phyloP scores from a whole-genome alignment of 2,113 vertebrate genomes.

The Plecturocebus donacophilus region DNA sequence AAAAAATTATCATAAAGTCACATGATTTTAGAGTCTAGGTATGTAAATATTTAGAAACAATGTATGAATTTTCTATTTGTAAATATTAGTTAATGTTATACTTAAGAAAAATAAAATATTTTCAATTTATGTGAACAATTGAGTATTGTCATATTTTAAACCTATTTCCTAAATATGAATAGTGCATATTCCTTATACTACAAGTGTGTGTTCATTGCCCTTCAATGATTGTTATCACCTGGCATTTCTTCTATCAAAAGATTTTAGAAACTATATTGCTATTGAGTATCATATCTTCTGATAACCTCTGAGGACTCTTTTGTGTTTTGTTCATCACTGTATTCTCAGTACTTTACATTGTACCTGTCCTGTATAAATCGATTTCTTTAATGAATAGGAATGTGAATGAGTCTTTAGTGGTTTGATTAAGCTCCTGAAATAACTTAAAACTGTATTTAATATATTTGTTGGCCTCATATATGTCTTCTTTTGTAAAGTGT shows the following conservation, averaged over 20 bases:
- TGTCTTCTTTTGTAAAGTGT: too few relatives aligned
- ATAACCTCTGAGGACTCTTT: not conserved
- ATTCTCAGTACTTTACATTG: not conserved
- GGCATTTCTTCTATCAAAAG: not conserved
- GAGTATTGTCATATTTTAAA: not conserved
- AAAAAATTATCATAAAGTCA: not conserved
- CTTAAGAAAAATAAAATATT: not conserved
- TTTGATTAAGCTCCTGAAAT: not conserved
- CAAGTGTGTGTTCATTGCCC: not conserved
- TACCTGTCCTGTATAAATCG: not conserved
- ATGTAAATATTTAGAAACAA: not conserved
- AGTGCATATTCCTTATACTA: not conserved
- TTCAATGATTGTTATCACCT: not conserved
- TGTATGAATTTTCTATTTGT: not conserved
- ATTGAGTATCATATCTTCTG: not conserved
- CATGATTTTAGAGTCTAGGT: not conserved
- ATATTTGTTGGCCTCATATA: too few relatives aligned
- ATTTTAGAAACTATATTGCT: not conserved
- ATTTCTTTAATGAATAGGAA: constrained; percentile 8
- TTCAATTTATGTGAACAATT: not conserved
- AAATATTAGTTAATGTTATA: not conserved
- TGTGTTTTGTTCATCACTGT: not conserved
- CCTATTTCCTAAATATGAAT: not conserved
- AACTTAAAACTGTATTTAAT: not conserved
- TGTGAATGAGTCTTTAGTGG: not conserved